phyloP scores from a whole-genome alignment of 1,140 invertebrate genomes.

The Pollicipes pollicipes region DNA sequence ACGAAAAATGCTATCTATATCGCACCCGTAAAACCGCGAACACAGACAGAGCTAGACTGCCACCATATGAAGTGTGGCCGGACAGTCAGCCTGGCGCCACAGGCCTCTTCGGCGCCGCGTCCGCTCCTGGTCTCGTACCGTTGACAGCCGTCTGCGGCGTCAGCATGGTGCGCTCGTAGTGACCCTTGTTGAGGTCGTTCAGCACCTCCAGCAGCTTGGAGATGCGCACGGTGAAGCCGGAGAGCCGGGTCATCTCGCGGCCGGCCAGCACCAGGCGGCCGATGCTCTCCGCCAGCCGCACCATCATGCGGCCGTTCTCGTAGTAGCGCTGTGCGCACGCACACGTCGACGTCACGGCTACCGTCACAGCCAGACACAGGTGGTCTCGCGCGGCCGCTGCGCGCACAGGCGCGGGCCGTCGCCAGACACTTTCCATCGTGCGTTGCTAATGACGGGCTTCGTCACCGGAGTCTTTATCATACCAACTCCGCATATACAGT shows the following conservation, averaged over 20 bases:
- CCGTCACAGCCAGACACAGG: neutral
- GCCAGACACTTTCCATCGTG: no score
- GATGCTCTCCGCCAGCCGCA: slow-evolving; percentile 91
- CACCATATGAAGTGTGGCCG: no score
- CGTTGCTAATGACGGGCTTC: no score
- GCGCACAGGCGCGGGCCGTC: no score
- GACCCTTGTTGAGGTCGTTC: slow-evolving; percentile 65
- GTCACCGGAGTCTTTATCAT: no score
- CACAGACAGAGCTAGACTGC: no score
- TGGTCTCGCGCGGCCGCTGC: neutral
- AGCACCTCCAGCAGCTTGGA: slow-evolving; percentile 75
- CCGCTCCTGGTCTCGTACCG: no score
- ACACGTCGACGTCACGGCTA: neutral
- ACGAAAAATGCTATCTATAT: no score
- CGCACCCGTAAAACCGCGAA: no score
- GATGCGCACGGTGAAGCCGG: slow-evolving; percentile 82
- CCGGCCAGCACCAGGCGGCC: slow-evolving; percentile 83
- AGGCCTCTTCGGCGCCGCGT: no score
- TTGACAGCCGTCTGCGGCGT: slow-evolving; percentile 21
- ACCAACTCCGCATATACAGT: no score
- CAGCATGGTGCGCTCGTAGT: slow-evolving; percentile 76
- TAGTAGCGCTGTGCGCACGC: slow-evolving; percentile 67
- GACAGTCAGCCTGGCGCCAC: no score
- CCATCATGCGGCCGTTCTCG: slow-evolving; percentile 86
- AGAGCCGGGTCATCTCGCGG: slow-evolving; percentile 76